Conservation (phyloP, 2,888 invertebrate species). For the Leistus spinibarbis region DNA sequence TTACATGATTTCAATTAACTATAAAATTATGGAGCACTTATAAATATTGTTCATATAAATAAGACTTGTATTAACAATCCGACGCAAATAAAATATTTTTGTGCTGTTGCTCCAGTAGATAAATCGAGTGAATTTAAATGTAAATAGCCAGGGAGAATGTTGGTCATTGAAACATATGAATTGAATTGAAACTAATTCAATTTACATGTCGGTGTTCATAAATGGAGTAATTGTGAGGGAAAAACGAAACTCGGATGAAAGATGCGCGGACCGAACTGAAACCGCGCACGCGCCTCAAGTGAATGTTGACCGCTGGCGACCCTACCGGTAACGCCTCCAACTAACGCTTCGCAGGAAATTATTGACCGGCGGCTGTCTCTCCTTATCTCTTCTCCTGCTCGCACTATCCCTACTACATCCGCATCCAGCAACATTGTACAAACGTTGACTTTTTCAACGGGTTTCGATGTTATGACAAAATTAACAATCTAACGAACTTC, state of each 20-base stretch:
- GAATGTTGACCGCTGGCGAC: conserved; percentile 39
- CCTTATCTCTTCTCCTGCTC: conserved; percentile 14
- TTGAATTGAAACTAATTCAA: conserved; percentile 32
- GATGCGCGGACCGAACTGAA: not conserved
- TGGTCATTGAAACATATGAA: conserved; percentile 9
- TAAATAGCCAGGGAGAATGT: too few relatives aligned
- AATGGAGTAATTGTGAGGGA: conserved; percentile 33
- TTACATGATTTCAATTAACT: not conserved
- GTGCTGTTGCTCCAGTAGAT: too few relatives aligned
- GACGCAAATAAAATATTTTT: too few relatives aligned
- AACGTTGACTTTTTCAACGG: conserved; percentile 34
- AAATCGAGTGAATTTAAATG: too few relatives aligned
- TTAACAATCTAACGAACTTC: conserved; percentile 22
- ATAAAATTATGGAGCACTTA: not conserved
- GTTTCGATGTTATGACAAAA: conserved; percentile 22
- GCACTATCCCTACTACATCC: conserved; percentile 19
- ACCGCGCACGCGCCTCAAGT: not conserved
- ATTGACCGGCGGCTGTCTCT: conserved; percentile 40
- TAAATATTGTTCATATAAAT: too few relatives aligned
- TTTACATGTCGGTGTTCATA: conserved; percentile 32
- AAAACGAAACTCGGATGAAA: conserved; percentile 23
- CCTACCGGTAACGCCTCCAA: conserved; percentile 37
- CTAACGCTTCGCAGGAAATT: conserved; percentile 38
- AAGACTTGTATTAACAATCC: too few relatives aligned
- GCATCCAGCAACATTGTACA: conserved; percentile 33